Evolutionary conservation across 2,888 invertebrate species (phyloP).

Genomic region (Capitulum mitella): DNA sequence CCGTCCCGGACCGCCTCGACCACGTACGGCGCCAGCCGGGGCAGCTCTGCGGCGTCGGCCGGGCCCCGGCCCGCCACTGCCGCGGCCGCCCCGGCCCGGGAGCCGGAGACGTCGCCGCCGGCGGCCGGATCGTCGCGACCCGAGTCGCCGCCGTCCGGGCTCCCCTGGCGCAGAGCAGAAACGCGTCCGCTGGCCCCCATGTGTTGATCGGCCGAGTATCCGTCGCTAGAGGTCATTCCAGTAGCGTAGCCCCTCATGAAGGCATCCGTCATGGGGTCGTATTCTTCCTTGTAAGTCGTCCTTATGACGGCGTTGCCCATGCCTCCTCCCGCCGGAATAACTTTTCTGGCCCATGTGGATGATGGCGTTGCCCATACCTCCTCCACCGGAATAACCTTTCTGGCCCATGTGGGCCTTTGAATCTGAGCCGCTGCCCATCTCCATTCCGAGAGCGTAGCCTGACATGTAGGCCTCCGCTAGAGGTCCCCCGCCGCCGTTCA

Average conservation of each 20-base stretch:
- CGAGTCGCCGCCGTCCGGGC: too few species aligned
- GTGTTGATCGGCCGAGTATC: too few species aligned
- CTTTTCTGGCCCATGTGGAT: too few species aligned
- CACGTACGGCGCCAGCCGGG: neutral
- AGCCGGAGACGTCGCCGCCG: too few species aligned
- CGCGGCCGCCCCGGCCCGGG: too few species aligned
- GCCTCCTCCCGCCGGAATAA: too few species aligned
- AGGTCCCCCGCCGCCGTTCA: too few species aligned
- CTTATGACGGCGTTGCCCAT: too few species aligned
- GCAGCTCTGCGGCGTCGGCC: neutral
- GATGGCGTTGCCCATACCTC: neutral
- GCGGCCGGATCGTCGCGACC: too few species aligned
- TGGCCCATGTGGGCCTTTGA: neutral
- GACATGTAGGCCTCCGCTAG: neutral
- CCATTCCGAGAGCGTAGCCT: neutral
- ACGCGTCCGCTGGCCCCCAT: too few species aligned
- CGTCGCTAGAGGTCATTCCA: too few species aligned
- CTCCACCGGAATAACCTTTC: neutral
- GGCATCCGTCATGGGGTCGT: slow-evolving; percentile 4
- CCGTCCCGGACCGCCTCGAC: neutral
- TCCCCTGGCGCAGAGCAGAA: too few species aligned
- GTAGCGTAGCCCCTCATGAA: neutral
- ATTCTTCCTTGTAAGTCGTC: neutral
- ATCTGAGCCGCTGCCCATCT: neutral
- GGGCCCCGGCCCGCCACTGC: neutral